Evolutionary conservation across 2,113 vertebrate genomes (phyloP).

Genomic region (Alces alces): DNA sequence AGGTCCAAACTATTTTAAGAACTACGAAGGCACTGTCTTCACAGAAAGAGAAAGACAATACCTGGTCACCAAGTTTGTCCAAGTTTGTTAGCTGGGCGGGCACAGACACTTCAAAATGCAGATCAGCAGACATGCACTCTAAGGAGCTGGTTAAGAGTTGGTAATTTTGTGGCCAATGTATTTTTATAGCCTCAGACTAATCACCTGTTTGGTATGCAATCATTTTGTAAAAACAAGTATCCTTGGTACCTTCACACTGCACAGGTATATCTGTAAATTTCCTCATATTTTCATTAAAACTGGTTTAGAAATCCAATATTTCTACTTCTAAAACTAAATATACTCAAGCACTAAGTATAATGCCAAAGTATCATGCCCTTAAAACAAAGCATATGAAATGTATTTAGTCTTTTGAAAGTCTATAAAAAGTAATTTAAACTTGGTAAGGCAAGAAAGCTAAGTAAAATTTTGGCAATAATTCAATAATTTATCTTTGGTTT

Average conservation of each 20-base stretch:
- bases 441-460: neutral
- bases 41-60: conserved; percentile 9
- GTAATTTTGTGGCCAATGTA: neutral
- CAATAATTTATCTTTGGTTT: neutral
- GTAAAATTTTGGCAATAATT: conserved; percentile 3
- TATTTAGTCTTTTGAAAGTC: neutral
- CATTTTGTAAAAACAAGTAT: neutral
- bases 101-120: neutral
- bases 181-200: neutral
- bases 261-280: neutral
- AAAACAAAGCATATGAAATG: neutral
- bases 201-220: neutral
- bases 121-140: neutral
- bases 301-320: neutral
- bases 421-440: neutral
- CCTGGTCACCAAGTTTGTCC: neutral
- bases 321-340: conserved; percentile 12
- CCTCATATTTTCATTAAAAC: neutral
- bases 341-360: neutral
- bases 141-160: neutral
- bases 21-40: neutral
- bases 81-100: neutral
- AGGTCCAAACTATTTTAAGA: conserved; percentile 51
- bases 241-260: neutral
- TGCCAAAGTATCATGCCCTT: neutral